phyloP scores from a whole-genome alignment of 2,797 vertebrate species.

The Poeciliopsis gracilis region DNA sequence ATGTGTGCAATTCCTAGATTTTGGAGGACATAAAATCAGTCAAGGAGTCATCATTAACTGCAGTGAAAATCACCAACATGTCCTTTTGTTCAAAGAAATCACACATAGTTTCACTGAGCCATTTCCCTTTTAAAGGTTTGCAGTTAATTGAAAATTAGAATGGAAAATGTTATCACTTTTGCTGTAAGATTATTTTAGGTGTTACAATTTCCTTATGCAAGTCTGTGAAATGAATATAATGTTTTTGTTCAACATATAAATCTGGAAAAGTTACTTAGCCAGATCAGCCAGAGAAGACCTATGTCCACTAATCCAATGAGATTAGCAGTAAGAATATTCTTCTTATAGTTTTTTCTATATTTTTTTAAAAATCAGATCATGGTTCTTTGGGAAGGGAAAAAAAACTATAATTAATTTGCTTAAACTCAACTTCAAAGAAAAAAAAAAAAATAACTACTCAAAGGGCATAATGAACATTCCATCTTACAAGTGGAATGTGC shows the following conservation, averaged over 20 bases:
- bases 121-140: neutral
- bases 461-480: neutral
- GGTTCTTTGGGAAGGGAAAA: neutral
- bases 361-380: neutral
- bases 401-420: neutral
- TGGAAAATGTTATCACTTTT: constrained; percentile 26
- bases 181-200: constrained; percentile 21
- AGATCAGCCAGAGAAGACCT: neutral
- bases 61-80: neutral
- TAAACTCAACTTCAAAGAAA: neutral
- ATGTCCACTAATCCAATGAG: neutral
- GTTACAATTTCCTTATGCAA: neutral
- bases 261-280: neutral
- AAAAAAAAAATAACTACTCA: neutral
- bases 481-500: neutral
- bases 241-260: neutral
- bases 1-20: constrained; percentile 25
- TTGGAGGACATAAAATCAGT: constrained; percentile 31
- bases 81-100: neutral
- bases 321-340: neutral
- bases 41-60: constrained; percentile 39
- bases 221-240: neutral
- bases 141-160: neutral
- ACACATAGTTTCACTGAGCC: neutral
- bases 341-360: neutral